A percentile compares a stretch with the other conserved stretches of the same genome.
phyloP scores from a whole-genome alignment of 2,888 invertebrate genomes.

The Agonopterix subpropinquella region DNA sequence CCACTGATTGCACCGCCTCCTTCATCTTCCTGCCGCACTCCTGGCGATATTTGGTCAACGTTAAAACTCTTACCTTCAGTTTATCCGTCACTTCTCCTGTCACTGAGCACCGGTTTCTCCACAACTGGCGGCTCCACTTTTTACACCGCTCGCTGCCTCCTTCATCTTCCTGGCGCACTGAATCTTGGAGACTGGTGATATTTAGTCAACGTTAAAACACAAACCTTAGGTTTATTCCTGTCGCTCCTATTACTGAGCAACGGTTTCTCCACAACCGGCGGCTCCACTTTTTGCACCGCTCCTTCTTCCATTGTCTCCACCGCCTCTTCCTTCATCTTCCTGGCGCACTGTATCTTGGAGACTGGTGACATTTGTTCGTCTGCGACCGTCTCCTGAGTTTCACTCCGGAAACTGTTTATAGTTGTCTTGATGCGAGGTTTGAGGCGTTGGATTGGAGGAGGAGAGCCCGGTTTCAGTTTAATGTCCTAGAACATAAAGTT shows the following conservation, averaged over 20 bases:
- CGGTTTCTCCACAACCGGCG: no score
- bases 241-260: background rate
- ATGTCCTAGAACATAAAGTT: no score
- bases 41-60: no score
- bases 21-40: background rate
- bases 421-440: no score
- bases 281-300: no score
- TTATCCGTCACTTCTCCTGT: background rate
- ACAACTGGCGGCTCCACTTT: no score
- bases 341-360: conserved; percentile 20
- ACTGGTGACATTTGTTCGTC: conserved; percentile 15
- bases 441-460: no score
- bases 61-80: background rate
- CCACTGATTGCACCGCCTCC: no score
- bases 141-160: background rate
- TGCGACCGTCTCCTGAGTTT: conserved; percentile 7
- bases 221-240: background rate
- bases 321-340: conserved; percentile 5
- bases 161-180: background rate
- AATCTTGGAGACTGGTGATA: background rate
- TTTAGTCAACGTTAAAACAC: background rate
- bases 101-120: no score
- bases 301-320: no score
- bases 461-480: no score
- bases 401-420: background rate